Percentiles rank a stretch among this genome's conserved stretches.
phyloP scores from a whole-genome alignment of 2,888 invertebrate species.

The Heteromyza rotundicornis region DNA sequence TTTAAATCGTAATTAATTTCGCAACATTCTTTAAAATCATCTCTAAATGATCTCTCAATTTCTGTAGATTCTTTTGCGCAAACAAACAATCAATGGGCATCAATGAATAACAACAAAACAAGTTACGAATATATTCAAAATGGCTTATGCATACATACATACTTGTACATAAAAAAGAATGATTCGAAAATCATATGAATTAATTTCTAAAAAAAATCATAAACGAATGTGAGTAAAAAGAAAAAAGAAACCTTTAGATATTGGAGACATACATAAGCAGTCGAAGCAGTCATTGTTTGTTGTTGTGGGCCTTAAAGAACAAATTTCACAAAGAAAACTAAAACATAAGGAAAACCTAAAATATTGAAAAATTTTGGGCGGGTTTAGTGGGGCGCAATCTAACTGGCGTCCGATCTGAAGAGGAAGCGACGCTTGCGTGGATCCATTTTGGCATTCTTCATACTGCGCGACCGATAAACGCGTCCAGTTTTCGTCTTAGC shows the following conservation, averaged over 20 bases:
- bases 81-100: constrained; percentile 9
- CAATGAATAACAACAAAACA: constrained; percentile 15
- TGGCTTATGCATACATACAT: constrained; percentile 20
- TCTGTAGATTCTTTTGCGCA: constrained; percentile 1
- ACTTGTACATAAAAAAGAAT: too few relatives aligned
- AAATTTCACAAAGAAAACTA: neutral
- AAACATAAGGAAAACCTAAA: constrained; percentile 13
- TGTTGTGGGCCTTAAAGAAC: neutral
- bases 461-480: constrained; percentile 60
- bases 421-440: constrained; percentile 64
- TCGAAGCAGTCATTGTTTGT: neutral
- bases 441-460: constrained; percentile 59
- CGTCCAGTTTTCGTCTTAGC: constrained; percentile 58
- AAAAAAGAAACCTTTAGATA: too few relatives aligned
- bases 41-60: neutral
- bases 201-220: constrained; percentile 15
- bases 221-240: constrained; percentile 7
- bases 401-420: constrained; percentile 60
- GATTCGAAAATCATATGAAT: constrained; percentile 21
- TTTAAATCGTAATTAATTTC: neutral
- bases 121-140: constrained; percentile 19
- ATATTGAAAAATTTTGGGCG: constrained; percentile 35
- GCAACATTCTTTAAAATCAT: neutral
- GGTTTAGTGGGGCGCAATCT: constrained; percentile 36
- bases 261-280: neutral